A percentile compares a stretch with the other conserved stretches of the same genome.
Conservation (phyloP, 1,140 invertebrate species). For the Linepithema humile region DNA sequence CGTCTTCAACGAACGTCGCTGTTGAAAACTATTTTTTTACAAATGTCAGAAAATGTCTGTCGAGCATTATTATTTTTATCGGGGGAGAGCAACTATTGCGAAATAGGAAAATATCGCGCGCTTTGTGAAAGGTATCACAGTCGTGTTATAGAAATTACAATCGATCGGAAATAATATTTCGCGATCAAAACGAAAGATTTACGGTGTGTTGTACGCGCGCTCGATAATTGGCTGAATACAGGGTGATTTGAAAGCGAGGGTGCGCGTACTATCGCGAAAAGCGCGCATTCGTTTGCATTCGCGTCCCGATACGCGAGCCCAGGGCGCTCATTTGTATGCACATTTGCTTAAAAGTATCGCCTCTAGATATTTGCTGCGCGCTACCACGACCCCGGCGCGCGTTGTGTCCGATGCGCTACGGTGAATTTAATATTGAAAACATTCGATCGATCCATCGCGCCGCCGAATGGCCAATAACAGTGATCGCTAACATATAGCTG, state of each 20-base stretch:
- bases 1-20: background rate
- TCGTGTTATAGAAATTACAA: constrained; percentile 2
- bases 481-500: constrained; percentile 36
- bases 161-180: background rate
- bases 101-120: background rate
- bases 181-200: constrained; percentile 13
- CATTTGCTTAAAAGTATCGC: constrained; percentile 57
- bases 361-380: constrained; percentile 45
- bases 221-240: constrained; percentile 44
- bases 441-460: constrained; percentile 54
- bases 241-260: constrained; percentile 46
- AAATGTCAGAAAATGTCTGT: background rate
- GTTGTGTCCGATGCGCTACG: constrained; percentile 31
- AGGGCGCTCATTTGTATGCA: constrained; percentile 51
- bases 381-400: constrained; percentile 6
- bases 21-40: background rate
- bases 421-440: constrained; percentile 69
- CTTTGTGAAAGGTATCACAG: background rate
- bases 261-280: background rate
- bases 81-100: background rate
- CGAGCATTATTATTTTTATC: background rate
- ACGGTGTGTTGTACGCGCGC: background rate
- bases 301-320: constrained; percentile 15
- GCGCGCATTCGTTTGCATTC: constrained; percentile 44
- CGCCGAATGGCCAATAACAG: constrained; percentile 57